phyloP scores from a whole-genome alignment of 2,113 vertebrate genomes.

The Theristicus caerulescens region DNA sequence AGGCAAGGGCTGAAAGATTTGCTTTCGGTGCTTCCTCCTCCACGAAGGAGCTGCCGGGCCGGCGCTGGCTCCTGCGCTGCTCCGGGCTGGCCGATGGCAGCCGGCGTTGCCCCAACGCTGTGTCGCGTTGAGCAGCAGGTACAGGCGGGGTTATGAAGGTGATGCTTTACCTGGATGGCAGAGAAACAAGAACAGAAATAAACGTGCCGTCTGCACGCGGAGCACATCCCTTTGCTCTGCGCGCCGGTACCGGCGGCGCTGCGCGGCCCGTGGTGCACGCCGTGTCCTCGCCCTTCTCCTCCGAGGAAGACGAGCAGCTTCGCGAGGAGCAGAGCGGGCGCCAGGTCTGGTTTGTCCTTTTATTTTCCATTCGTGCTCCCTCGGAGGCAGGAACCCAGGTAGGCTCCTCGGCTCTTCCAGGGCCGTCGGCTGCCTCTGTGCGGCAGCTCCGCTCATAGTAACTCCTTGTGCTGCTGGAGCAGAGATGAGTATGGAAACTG shows the following conservation, averaged over 20 bases:
- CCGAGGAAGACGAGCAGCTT: background rate
- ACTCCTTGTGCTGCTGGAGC: background rate
- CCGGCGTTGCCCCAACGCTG: background rate
- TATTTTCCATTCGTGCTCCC: background rate
- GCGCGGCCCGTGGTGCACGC: accelerated
- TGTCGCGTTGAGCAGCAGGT: accelerated
- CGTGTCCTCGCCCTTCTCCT: background rate
- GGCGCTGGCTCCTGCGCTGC: background rate
- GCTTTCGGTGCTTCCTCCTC: background rate
- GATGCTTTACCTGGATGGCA: accelerated
- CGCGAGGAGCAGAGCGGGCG: accelerated
- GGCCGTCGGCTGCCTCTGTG: background rate
- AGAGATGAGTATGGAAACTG: background rate
- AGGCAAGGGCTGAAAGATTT: background rate
- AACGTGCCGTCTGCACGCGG: accelerated
- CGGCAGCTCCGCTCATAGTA: accelerated
- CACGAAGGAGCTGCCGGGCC: background rate
- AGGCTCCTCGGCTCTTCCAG: background rate
- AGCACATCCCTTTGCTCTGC: background rate
- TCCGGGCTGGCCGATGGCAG: background rate
- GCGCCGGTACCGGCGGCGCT: background rate
- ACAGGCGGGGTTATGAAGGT: background rate
- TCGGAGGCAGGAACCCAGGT: background rate
- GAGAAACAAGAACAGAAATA: background rate
- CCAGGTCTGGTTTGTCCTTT: background rate